Evolutionary conservation across 2,888 invertebrate genomes (phyloP), one percentile per base, ranked within the genome.

Genomic region (Agelastica alni): DNA sequence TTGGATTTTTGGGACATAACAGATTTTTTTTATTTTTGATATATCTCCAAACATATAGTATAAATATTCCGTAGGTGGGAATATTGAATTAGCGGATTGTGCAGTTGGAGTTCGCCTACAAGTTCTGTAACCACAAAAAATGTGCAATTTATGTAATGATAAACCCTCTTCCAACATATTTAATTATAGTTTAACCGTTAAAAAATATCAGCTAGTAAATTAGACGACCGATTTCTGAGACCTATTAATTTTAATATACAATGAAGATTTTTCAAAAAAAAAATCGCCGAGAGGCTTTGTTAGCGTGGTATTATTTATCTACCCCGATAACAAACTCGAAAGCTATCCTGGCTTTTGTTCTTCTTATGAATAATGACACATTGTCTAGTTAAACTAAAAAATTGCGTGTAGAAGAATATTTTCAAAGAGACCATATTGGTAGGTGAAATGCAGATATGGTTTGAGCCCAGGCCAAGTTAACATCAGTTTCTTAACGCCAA

Each of bases 371-470:
- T 42, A 56, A 56, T 56, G 56, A 47, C 51, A 56, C 47, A 47
- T 56, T 56, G 56, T 56, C 42, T 47, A 51, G 42, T 43, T 46
- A 47, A 51, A 17, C 45, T 20, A 47, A 56, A 56, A 56, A 56
- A 51, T 47, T 37, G 36, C 56, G 46, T 46, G 43, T 37, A 47
- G 45, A n/a, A n/a, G n/a, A n/a, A n/a, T n/a, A n/a, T n/a, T n/a
- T n/a, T n/a, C n/a, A n/a, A 46, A 49, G 47, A 22, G 37, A 47
- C 37, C 47, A 37, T 26, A 12, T 47, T 37, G 7, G 31, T 17
- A 18, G 17, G 13, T 44, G 12, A 20, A 39, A 20, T 18, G 7
- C 37, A 39, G 37, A 12, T 6, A 10, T 20, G 37, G 37, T 12
- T 39, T 10, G 10, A 6, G 20, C n/a, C n/a, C n/a, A n/a, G n/a